Evolutionary conservation across 2,113 vertebrate genomes (phyloP), one percentile per base, ranked within the genome.

Genomic region (Oriolus oriolus): DNA sequence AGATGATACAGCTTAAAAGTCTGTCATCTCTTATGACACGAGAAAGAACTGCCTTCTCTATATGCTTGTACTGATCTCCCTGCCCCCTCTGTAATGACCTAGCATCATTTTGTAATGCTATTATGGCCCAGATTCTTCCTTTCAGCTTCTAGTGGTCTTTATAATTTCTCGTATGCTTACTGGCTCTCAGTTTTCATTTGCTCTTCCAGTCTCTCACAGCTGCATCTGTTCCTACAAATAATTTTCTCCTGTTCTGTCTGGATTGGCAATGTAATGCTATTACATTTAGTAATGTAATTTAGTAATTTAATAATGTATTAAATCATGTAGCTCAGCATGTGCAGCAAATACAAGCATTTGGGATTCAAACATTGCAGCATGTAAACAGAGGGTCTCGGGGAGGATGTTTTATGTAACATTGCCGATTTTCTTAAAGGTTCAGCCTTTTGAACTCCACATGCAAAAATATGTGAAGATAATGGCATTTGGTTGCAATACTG

Each of bases 401-500:
- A 50, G 7, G 27, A 20, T 16, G 17, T 75, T 89, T 74, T 59
- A 16, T 35, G 19, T 82, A 75, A 49, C 15, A 3, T n/a, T 71
- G 30, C 11, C 10, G 35, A 19, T 68, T 87, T 82, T 64, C 24
- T 60, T 47, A 37, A 31, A 60, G 16, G 13, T 47, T 87, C 52
- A 49, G 8, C 31, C 35, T 68, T 82, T 79, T 1, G 1, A 52
- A 60, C 10, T 16, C 53, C 8, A 17, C 0, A 0, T 88, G 24
- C 8, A 74, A 64, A 60, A 59, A 5, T 45, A 8, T 0, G 2
- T 49, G 5, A 74, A 84, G 28, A 21, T n/a, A 74, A 68, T 28
- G 18, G 33, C 19, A 22, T 77, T 78, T 60, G 9, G 6, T 52
- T 60, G 12, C 80, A 47, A 21, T 23, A 21, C 31, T 49, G 44